Conservation (phyloP, 2,888 invertebrate genomes). For the Phania funesta region DNA sequence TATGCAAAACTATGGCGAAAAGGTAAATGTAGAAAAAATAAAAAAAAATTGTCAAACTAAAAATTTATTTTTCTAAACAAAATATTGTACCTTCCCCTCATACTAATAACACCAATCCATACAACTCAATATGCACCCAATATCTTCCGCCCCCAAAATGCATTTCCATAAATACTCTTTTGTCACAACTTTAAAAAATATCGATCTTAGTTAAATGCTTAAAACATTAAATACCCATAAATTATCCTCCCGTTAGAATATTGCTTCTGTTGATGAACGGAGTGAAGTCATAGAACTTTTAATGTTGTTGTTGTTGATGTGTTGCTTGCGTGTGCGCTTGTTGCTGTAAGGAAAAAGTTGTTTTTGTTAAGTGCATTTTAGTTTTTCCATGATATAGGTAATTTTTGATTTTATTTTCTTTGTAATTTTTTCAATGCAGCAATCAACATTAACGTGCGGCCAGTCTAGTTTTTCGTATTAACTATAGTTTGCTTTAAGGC, state of each 20-base stretch:
- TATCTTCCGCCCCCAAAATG: background rate
- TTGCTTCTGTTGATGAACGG: background rate
- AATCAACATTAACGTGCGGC: slow-evolving; percentile 48
- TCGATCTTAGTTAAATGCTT: slow-evolving; percentile 43
- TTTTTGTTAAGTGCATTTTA: background rate
- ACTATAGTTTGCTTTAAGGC: slow-evolving; percentile 33
- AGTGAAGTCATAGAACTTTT: slow-evolving; percentile 56
- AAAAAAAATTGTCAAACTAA: too few relatives aligned
- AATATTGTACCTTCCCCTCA: background rate
- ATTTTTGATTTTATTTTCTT: background rate
- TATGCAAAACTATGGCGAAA: slow-evolving; percentile 65
- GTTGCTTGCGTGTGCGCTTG: slow-evolving; percentile 8
- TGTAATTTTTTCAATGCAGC: background rate
- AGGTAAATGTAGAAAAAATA: slow-evolving; percentile 44
- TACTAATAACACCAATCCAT: too few relatives aligned
- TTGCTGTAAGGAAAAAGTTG: background rate
- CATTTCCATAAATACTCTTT: slow-evolving; percentile 6
- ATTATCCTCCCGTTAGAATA: background rate
- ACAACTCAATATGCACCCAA: background rate
- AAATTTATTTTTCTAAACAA: too few relatives aligned
- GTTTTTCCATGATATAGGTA: slow-evolving; percentile 6
- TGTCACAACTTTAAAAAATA: slow-evolving; percentile 42
- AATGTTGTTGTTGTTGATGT: slow-evolving; percentile 14
- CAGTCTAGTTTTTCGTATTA: slow-evolving; percentile 33
- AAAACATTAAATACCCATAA: slow-evolving; percentile 21